A percentile compares a stretch with the other conserved stretches of the same genome.
phyloP scores from a whole-genome alignment of 2,113 vertebrate species.

The Ceyx melanurus region DNA sequence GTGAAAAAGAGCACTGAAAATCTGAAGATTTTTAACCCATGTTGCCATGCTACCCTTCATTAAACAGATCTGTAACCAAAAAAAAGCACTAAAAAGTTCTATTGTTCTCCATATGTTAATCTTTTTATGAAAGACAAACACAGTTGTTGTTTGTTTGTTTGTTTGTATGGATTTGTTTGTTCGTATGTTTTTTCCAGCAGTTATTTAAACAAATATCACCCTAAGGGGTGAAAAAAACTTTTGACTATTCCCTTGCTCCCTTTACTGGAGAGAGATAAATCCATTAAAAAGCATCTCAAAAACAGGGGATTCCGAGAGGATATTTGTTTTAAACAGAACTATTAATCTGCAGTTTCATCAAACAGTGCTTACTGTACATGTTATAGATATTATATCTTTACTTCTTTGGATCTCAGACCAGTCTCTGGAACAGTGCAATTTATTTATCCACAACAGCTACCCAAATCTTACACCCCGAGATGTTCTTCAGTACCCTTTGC shows the following conservation, averaged over 20 bases:
- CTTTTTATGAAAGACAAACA: not conserved
- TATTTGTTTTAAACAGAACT: not conserved
- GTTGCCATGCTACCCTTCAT: not conserved
- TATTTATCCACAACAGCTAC: not conserved
- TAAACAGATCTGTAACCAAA: not conserved
- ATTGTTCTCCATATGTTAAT: not conserved
- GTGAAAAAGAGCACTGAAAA: not conserved
- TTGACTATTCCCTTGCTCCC: not conserved
- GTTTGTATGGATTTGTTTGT: too few relatives aligned
- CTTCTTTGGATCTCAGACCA: not conserved
- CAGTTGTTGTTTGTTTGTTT: not conserved
- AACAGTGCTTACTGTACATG: not conserved
- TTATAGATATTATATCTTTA: not conserved
- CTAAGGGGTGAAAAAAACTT: not conserved
- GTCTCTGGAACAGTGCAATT: not conserved
- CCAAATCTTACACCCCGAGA: not conserved
- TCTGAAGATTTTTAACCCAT: not conserved
- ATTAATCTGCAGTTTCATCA: not conserved
- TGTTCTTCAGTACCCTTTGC: not conserved
- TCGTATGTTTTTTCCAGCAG: not conserved
- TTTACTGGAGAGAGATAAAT: not conserved
- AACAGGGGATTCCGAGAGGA: not conserved
- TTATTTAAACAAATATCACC: not conserved
- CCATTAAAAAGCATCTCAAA: not conserved
- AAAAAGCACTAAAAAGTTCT: not conserved